Evolutionary conservation across 2,888 invertebrate species (phyloP), one percentile per base, ranked within the genome.

Genomic region (Yponomeuta plumbellus): DNA sequence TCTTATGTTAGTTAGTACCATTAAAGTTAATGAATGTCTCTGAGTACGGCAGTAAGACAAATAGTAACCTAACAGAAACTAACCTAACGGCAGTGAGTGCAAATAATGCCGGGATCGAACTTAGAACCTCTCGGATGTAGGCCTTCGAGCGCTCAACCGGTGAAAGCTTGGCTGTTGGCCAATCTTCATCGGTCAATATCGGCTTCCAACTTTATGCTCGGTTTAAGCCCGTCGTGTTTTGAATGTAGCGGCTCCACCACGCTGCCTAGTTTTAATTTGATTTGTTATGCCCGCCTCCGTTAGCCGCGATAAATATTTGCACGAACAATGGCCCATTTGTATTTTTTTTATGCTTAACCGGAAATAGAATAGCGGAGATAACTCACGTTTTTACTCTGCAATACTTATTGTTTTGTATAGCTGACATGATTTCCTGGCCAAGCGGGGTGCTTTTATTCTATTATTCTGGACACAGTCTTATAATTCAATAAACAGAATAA

Each of bases 121-220:
- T 8, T 34, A 34, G 34, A 34, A 34, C 34, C 34, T 34, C 34
- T 34, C 5, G 34, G 6, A 34, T 1, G 8, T 8, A 34, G 34
- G 34, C 8, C 34, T 34, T 34, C 34, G 34, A 6, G 5, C 26
- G 23, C 20, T 26, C 34, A 13, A 8, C 11, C 61, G 17, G 44
- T 5, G 11, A 17, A 17, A 44, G n/a, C 21, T 58, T 58, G 58
- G 58, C 58, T 22, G 21, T 6, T 0, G 11, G 58, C 58, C 58
- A 58, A 44, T 44, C 58, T 22, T 20, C 11, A 21, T 20, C 58
- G 58, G 58, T 58, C 58, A 58, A 58, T 58, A 58, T 58, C 58
- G 22, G 21, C 58, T 8, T 58, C 58, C n/a, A 58, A 21, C 21
- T 20, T 20, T 58, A 58, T 58, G 58, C 58, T 13, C 58, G 58